These are phyloP conservation scores for Scylla paramamosain DNA, from an alignment of 1,140 invertebrate species.

Conservation along the genomic window DNA sequence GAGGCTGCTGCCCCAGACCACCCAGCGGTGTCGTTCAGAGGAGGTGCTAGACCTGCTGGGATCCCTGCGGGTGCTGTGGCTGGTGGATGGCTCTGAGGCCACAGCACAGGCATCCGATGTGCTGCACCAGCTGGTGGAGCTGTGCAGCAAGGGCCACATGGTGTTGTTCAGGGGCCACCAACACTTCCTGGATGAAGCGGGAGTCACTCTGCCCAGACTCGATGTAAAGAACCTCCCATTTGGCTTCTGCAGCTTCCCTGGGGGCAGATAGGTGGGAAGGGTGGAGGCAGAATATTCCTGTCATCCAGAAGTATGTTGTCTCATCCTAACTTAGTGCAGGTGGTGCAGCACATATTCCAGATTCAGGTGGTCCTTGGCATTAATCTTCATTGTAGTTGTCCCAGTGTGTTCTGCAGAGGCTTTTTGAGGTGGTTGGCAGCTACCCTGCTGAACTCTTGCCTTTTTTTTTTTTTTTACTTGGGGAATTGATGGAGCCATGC, in stretches of 20 bases:
- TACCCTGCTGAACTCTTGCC: too few relatives aligned
- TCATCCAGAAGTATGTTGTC: too few relatives aligned
- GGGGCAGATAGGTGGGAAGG: background rate
- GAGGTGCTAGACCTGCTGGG: constrained; percentile 33
- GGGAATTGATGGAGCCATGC: too few relatives aligned
- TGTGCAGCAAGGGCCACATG: background rate
- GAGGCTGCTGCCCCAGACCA: background rate
- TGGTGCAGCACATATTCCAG: too few relatives aligned
- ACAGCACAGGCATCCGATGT: background rate
- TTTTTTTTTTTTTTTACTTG: too few relatives aligned
- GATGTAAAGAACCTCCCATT: too few relatives aligned
- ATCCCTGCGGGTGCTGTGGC: constrained; percentile 36
- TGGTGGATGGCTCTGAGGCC: constrained; percentile 43
- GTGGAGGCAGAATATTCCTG: background rate
- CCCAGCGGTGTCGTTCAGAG: background rate
- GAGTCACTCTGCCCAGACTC: background rate
- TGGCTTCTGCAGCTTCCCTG: too few relatives aligned
- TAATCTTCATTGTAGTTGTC: too few relatives aligned
- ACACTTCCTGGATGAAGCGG: background rate
- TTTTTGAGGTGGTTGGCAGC: too few relatives aligned
- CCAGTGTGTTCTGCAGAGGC: too few relatives aligned
- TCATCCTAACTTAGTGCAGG: too few relatives aligned
- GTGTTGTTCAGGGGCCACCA: background rate
- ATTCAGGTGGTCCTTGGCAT: too few relatives aligned
- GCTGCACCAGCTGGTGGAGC: background rate